These are phyloP conservation scores for Desmophyllum pertusum DNA, from an alignment of 92 coral and sea anemone species.

Conservation along the genomic window DNA sequence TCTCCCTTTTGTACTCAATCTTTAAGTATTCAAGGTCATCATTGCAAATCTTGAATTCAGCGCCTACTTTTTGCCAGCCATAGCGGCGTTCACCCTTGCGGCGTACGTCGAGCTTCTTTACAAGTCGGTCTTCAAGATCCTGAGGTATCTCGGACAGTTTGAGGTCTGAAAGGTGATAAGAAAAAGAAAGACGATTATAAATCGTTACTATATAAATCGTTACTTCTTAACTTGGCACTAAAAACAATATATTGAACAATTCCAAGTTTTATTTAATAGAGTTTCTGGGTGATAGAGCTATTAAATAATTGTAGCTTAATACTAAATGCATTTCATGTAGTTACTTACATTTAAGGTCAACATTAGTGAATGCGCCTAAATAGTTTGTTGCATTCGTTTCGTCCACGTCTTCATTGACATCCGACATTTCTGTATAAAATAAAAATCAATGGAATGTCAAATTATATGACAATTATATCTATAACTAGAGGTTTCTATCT, in stretches of 20 bases:
- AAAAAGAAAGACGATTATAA: not conserved
- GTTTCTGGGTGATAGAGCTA: no score
- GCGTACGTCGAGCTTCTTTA: constrained; percentile 2
- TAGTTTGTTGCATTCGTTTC: not conserved
- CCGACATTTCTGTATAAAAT: not conserved
- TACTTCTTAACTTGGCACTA: no score
- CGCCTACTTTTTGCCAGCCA: constrained; percentile 39
- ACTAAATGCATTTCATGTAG: no score
- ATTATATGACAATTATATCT: not conserved
- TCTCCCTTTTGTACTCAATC: constrained; percentile 31
- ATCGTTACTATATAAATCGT: no score
- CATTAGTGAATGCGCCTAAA: not conserved
- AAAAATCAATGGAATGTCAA: not conserved
- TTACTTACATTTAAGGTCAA: not conserved
- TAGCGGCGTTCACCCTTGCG: not conserved
- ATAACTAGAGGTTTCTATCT: not conserved
- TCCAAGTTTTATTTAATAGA: no score
- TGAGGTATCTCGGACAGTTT: constrained; percentile 10
- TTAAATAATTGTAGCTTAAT: no score
- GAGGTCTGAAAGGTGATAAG: not conserved
- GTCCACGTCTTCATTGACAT: not conserved
- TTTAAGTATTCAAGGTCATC: constrained; percentile 13
- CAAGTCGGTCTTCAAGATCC: not conserved
- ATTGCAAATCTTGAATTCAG: not conserved
- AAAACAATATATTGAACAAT: no score